Evolutionary conservation across 1,140 invertebrate species (phyloP).

Genomic region (Solen grandis): DNA sequence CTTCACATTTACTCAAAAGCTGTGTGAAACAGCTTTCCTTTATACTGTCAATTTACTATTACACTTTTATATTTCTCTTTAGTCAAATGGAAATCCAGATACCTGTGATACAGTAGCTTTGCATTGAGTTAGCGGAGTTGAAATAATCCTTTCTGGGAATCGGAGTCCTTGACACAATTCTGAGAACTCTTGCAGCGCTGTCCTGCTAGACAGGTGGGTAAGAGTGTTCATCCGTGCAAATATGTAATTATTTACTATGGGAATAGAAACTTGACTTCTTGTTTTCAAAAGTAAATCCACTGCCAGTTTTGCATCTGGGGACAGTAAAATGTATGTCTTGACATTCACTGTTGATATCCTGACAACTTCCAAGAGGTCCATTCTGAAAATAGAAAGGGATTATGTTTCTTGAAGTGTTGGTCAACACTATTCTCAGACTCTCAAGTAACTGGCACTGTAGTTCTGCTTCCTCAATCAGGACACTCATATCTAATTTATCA

Average conservation of each 20-base stretch:
- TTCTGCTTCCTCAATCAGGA: too few relatives aligned
- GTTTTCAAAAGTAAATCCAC: not conserved
- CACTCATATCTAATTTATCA: too few relatives aligned
- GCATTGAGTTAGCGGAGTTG: not conserved
- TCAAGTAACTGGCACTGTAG: too few relatives aligned
- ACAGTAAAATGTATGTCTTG: not conserved
- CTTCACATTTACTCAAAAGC: too few relatives aligned
- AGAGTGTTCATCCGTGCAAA: conserved; percentile 7
- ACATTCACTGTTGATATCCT: conserved; percentile 6
- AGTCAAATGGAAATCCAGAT: too few relatives aligned
- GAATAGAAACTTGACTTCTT: not conserved
- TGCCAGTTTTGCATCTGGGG: conserved; percentile 7
- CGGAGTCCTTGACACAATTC: not conserved
- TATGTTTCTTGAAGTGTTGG: too few relatives aligned
- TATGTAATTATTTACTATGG: not conserved
- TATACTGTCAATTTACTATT: too few relatives aligned
- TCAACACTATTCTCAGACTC: too few relatives aligned
- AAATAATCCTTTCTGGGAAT: conserved; percentile 14
- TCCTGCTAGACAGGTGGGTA: not conserved
- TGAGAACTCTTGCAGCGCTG: not conserved
- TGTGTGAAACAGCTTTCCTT: too few relatives aligned
- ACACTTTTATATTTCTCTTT: too few relatives aligned
- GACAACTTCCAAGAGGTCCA: conserved; percentile 5
- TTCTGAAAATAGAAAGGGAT: too few relatives aligned
- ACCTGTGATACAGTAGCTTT: conserved; percentile 26